Evolutionary conservation across 2,888 invertebrate genomes (phyloP), one percentile per base, ranked within the genome.

Genomic region (Caenorhabditis macrosperma): DNA sequence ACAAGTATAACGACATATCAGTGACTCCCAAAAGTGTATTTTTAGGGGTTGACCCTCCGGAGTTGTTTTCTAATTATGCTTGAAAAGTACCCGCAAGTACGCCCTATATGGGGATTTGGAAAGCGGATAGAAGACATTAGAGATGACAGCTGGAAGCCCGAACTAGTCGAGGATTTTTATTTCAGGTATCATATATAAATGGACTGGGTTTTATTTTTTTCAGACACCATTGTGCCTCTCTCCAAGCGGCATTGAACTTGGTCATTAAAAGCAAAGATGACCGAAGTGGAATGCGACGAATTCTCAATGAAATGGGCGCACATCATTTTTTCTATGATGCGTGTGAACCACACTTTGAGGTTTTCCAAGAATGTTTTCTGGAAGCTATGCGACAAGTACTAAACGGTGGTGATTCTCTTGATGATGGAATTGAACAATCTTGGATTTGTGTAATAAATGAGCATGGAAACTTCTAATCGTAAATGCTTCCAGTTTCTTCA

Each of bases 241-340:
- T 89, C 3, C 90, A 90, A 79, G 88, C 90, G 0, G 88, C 87
- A 7, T 46, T 90, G 17, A 88, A 87, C 17, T 82, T 90, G 83
- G 74, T 90, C 35, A 88, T 90, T 85, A 87, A 90, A 75, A 87
- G 89, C 69, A 75, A 88, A 72, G 89, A 90, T 68, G 88, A 90
- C 60, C 54, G 60, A 17, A 61, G 26, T 50, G 78, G 77, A 17
- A 59, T 85, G 54, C 66, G 67, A 24, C 75, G 81, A 48, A 80
- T 90, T n/a, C 81, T 89, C 6, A 85, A 87, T 64, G 86, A 90
- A 61, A 81, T 90, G 52, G 90, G 90, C 4, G 83, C 87, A 22
- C 89, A 90, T 78, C 90, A 90, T 48, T 90, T 90, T 67, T 90
- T 88, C 77, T 90, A 89, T 72, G 90, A 90, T 72, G 87, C 89